Conservation (phyloP, 2,888 invertebrate genomes). For the Brachyptera putata region DNA sequence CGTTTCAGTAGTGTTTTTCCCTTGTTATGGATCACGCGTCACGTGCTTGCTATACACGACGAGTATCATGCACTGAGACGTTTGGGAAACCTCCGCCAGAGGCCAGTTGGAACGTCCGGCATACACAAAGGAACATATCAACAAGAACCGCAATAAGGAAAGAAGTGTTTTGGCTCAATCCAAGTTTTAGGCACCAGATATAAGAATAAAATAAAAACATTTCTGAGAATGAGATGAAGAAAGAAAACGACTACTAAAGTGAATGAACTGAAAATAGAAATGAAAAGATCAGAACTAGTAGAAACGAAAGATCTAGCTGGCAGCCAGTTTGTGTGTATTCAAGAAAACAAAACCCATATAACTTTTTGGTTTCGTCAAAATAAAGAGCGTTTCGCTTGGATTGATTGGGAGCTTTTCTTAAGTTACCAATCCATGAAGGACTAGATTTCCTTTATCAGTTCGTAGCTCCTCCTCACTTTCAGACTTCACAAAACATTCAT, state of each 20-base stretch:
- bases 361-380: constrained; percentile 19
- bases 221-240: constrained; percentile 5
- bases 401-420: constrained; percentile 22
- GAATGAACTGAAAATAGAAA: constrained; percentile 31
- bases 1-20: too few species aligned
- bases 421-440: constrained; percentile 29
- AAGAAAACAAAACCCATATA: background rate
- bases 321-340: background rate
- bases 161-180: constrained; percentile 25
- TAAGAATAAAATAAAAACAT: background rate
- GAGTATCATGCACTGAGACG: background rate
- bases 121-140: constrained; percentile 8
- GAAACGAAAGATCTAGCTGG: background rate
- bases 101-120: background rate
- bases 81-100: background rate
- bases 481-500: constrained; percentile 16
- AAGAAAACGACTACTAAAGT: constrained; percentile 23
- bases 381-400: constrained; percentile 25
- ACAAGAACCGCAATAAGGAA: constrained; percentile 19
- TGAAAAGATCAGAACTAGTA: constrained; percentile 22
- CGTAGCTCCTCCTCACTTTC: background rate
- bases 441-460: constrained; percentile 28
- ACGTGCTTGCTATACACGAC: too few species aligned
- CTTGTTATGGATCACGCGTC: too few species aligned
- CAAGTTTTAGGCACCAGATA: background rate